Evolutionary conservation across 2,888 invertebrate genomes (phyloP).

Genomic region (Ctenicera cuprea): DNA sequence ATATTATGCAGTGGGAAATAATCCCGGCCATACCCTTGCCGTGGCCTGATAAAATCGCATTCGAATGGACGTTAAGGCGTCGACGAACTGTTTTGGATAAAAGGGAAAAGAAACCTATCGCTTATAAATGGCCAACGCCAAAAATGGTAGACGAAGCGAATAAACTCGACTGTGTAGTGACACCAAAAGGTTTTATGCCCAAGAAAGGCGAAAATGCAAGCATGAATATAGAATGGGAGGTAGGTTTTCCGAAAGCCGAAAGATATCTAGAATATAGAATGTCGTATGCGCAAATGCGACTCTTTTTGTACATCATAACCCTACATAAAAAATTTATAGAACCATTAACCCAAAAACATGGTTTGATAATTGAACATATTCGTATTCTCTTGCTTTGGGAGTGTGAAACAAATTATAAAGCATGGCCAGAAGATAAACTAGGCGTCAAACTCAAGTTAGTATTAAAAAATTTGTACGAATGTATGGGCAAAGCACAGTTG

Average conservation of each 20-base stretch:
- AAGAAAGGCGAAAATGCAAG: constrained; percentile 76
- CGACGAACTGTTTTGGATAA: constrained; percentile 76
- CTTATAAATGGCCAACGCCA: constrained; percentile 82
- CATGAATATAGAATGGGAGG: constrained; percentile 83
- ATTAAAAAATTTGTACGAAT: constrained; percentile 78
- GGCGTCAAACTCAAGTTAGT: constrained; percentile 81
- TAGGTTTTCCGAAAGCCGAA: constrained; percentile 86
- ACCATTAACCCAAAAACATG: constrained; percentile 78
- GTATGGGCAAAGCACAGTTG: constrained; percentile 78
- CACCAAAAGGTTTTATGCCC: constrained; percentile 76
- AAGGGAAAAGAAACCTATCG: constrained; percentile 72
- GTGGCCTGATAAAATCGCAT: constrained; percentile 84
- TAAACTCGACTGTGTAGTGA: constrained; percentile 79
- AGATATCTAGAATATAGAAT: constrained; percentile 83
- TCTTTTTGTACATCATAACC: constrained; percentile 81
- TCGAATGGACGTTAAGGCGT: constrained; percentile 80
- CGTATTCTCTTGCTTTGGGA: constrained; percentile 86
- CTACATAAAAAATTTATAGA: constrained; percentile 85
- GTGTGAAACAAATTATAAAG: constrained; percentile 80
- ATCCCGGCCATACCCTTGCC: constrained; percentile 82
- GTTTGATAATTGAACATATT: constrained; percentile 83
- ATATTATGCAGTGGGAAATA: constrained; percentile 77
- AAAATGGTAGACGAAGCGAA: constrained; percentile 80
- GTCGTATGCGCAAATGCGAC: constrained; percentile 82
- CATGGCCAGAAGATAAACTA: constrained; percentile 84